phyloP scores from a whole-genome alignment of 1,140 invertebrate genomes.

The Scaptomyza pallida region DNA sequence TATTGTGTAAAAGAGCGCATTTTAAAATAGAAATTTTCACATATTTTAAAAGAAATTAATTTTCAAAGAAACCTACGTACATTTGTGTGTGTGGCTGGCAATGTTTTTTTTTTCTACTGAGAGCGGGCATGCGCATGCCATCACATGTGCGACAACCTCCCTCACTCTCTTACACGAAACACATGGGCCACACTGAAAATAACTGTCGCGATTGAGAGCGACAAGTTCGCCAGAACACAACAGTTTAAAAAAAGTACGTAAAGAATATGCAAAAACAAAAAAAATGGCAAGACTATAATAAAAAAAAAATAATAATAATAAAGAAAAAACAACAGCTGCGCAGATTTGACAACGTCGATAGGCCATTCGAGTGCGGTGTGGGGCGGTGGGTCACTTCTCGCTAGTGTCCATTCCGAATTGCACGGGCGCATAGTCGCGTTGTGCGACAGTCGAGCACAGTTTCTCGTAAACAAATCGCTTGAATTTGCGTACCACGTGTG shows the following conservation, averaged over 20 bases:
- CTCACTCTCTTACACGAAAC: slow-evolving; percentile 27
- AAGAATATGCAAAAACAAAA: slow-evolving; percentile 30
- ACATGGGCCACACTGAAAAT: slow-evolving; percentile 66
- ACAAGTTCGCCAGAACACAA: slow-evolving; percentile 31
- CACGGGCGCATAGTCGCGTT: slow-evolving; percentile 32
- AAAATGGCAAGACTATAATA: slow-evolving; percentile 5
- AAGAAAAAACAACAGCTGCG: slow-evolving; percentile 62
- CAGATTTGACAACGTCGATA: slow-evolving; percentile 66
- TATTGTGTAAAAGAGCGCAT: slow-evolving; percentile 39
- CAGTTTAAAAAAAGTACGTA: slow-evolving; percentile 52
- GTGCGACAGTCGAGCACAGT: slow-evolving; percentile 44
- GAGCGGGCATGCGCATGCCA: slow-evolving; percentile 72
- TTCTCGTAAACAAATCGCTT: slow-evolving; percentile 56
- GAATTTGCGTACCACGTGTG: slow-evolving; percentile 75
- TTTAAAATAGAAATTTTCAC: slow-evolving; percentile 62
- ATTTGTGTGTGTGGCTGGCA: slow-evolving; percentile 54
- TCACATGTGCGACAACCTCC: slow-evolving; percentile 43
- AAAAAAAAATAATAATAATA: slow-evolving; percentile 27
- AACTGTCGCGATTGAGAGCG: slow-evolving; percentile 58
- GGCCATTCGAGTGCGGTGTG: slow-evolving; percentile 27
- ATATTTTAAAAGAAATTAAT: slow-evolving; percentile 62
- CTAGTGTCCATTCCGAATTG: slow-evolving; percentile 39
- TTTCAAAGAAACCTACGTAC: slow-evolving; percentile 48
- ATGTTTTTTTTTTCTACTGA: slow-evolving; percentile 60
- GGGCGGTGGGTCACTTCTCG: slow-evolving; percentile 7